Percentiles rank a stretch among this genome's conserved stretches.
phyloP scores from a whole-genome alignment of 2,888 invertebrate species.

The Cepaea hortensis region DNA sequence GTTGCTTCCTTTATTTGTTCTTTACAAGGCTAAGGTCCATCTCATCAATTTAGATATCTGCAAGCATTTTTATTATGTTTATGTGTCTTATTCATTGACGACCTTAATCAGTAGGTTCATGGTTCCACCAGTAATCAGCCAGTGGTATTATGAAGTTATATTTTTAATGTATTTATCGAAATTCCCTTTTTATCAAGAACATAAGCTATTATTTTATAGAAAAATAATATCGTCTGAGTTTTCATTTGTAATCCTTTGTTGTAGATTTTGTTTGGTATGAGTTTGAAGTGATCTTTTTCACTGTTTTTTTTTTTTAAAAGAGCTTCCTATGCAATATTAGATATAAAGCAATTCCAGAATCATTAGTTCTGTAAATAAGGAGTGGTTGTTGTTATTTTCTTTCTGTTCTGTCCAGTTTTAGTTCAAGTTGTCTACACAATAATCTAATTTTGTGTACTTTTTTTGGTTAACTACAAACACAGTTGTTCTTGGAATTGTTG shows the following conservation, averaged over 20 bases:
- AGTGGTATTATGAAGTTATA: no score
- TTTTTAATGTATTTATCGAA: no score
- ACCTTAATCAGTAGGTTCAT: no score
- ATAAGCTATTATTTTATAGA: no score
- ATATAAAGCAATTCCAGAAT: conserved; percentile 37
- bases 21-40: no score
- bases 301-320: conserved; percentile 21
- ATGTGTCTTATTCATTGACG: no score
- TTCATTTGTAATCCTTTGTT: background rate
- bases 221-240: no score
- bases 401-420: conserved; percentile 4
- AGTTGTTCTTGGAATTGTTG: conserved; percentile 39
- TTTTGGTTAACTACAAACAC: conserved; percentile 10
- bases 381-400: conserved; percentile 18
- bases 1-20: no score
- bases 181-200: no score
- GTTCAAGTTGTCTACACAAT: background rate
- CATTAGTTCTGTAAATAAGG: conserved; percentile 41
- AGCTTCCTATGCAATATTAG: conserved; percentile 49
- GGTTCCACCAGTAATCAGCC: no score
- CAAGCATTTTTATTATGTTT: no score
- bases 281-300: conserved; percentile 13
- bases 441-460: background rate
- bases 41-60: no score
- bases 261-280: conserved; percentile 12